Conservation (phyloP, 2,888 invertebrate species). For the Diploptera punctata region DNA sequence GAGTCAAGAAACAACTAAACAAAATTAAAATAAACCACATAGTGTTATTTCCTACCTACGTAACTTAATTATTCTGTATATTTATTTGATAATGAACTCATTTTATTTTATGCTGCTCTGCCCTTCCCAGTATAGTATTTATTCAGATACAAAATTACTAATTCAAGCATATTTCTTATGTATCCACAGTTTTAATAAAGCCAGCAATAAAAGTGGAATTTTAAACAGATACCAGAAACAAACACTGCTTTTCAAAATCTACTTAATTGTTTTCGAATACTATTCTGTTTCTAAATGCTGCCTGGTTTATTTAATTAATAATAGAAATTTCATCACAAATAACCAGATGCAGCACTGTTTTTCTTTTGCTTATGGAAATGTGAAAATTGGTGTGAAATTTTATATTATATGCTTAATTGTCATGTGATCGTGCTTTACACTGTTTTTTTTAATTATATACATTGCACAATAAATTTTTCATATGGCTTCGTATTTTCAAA, state of each 20-base stretch:
- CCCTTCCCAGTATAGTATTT: too few species aligned
- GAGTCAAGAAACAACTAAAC: too few species aligned
- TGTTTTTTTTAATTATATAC: slow-evolving; percentile 43
- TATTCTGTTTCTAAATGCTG: not conserved
- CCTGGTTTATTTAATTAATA: not conserved
- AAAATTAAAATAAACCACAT: too few species aligned
- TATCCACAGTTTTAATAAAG: too few species aligned
- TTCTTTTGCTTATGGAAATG: not conserved
- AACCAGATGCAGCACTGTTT: not conserved
- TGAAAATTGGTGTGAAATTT: not conserved
- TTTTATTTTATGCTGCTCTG: too few species aligned
- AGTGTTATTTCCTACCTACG: too few species aligned
- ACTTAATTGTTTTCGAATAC: not conserved
- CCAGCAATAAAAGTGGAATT: too few species aligned
- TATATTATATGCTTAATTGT: slow-evolving; percentile 39
- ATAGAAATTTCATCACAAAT: not conserved
- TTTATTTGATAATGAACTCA: too few species aligned
- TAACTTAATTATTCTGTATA: too few species aligned
- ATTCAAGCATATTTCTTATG: too few species aligned
- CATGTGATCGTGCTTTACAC: slow-evolving; percentile 46
- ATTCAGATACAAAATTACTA: too few species aligned
- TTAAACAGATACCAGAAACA: not conserved
- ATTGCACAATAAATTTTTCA: slow-evolving; percentile 43
- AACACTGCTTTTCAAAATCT: not conserved
- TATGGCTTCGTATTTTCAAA: slow-evolving; percentile 38